Evolutionary conservation across 1,140 invertebrate genomes (phyloP), one percentile per base, ranked within the genome.

Genomic region (Belonocnema kinseyi): DNA sequence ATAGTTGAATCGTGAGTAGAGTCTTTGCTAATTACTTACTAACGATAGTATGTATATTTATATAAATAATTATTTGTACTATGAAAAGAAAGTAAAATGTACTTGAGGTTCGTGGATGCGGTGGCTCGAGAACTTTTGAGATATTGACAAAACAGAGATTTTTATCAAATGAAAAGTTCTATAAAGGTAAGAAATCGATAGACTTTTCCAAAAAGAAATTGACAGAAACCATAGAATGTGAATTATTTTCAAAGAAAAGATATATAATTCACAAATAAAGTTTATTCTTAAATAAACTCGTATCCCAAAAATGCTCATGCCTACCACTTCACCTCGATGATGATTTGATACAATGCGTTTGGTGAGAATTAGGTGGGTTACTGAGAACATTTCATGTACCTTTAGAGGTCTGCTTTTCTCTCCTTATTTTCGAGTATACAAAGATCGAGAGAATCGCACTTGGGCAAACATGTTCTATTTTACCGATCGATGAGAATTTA

Each of bases 1-100:
- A 90, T 90, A 91, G 89, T 91, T 90, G 89, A 91, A 91, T 90
- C 89, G 90, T 91, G 89, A 90, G 86, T 90, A 90, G 87, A 86
- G 88, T 88, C 87, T 82, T 90, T 86, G 86, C 86, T 90, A 90
- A 89, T 87, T 83, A 83, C 79, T 79, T 82, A 81, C 83, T 85
- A 83, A 85, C 76, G 80, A 81, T 85, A 79, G 74, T 90, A 87
- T 87, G 81, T 88, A 85, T 90, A 90, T 85, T 83, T 85, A 81
- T 88, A 89, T 90, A 89, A 89, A 90, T 89, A 85, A 90, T 80
- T 85, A 80, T 91, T 91, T 91, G 89, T 91, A 91, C 90, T 91
- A 90, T 91, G 89, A 90, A 89, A 88, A 88, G 83, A 86, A 85
- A 85, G 70, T 83, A 82, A 83, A 84, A 85, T 79, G 82, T 85